Evolutionary conservation across 1,140 invertebrate genomes (phyloP), one percentile per base, ranked within the genome.

Genomic region (Macrocentrus cingulum): DNA sequence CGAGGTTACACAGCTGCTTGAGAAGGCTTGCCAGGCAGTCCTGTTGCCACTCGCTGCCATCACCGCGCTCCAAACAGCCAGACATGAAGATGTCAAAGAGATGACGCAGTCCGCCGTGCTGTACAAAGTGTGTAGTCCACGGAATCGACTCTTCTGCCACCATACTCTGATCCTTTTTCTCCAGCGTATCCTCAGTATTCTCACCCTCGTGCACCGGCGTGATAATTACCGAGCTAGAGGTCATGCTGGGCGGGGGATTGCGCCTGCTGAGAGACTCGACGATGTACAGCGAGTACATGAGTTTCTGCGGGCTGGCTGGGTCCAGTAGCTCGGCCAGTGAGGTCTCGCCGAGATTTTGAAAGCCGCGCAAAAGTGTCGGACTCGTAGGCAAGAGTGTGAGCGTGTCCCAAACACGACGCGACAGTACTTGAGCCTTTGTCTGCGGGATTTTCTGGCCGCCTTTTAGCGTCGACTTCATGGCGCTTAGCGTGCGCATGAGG

Each of bases 211-310:
- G 66, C 1, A 53, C 67, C 69, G 66, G 69, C 2, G 69, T 64
- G 37, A 49, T 39, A 3, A 53, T 54, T 11, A 65, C 57, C 16
- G 56, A 51, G 3, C 49, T 34, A 13, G 61, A 60, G 1, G 55
- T 19, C 50, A 7, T 37, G 48, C 16, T 41, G 56, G 50, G 58
- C 25, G 11, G 20, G 13, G 51, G 50, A 44, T 11, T 66, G 13
- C 61, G 61, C 49, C 72, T 73, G 36, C 84, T 84, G 13, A 91
- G 69, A 11, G 85, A 85, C 67, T 96, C 94, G 1, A 97, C 90
- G 52, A 97, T 95, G 69, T 96, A 94, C 36, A 97, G 74, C 0
- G 92, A 94, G 72, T 97, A 97, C 91, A 97, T 95, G 39, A 97
- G 83, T 71, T 95, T 95, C 74, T 97, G 94, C 1, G 94, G 89